phyloP scores from a whole-genome alignment of 2,888 invertebrate genomes.

The Elysia crispata region DNA sequence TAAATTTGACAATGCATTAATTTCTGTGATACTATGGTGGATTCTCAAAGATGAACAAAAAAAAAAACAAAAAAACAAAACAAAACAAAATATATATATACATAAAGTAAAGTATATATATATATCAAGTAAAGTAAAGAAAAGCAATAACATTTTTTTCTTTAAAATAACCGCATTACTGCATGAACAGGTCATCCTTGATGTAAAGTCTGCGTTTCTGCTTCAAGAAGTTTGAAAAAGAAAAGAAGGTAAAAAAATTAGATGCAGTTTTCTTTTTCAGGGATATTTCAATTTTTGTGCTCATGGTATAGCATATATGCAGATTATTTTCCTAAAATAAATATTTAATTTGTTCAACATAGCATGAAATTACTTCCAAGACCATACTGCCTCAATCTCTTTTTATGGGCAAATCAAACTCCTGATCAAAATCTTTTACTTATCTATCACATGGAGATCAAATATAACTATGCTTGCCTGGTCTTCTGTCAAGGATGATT shows the following conservation, averaged over 20 bases:
- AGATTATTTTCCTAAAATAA: background rate
- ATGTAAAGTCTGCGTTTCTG: no score
- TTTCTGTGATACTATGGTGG: no score
- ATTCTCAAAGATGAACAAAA: no score
- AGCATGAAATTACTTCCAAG: no score
- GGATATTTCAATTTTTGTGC: background rate
- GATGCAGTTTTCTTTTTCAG: background rate
- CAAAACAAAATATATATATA: background rate
- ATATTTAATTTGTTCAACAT: no score
- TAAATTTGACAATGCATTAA: no score
- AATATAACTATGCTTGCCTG: slow-evolving; percentile 77
- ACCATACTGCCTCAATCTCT: no score
- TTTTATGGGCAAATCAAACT: background rate
- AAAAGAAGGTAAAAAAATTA: background rate
- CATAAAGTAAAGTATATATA: background rate
- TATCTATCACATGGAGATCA: background rate
- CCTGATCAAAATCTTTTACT: background rate
- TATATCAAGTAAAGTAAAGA: background rate
- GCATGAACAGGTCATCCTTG: no score
- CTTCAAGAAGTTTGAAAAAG: no score
- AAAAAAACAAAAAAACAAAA: no score
- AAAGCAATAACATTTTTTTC: no score
- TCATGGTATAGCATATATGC: background rate
- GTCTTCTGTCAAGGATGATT: slow-evolving; percentile 78
- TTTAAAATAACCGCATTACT: no score